Evolutionary conservation across 2,797 vertebrate species (phyloP).

Genomic region (Galaxias olidus): DNA sequence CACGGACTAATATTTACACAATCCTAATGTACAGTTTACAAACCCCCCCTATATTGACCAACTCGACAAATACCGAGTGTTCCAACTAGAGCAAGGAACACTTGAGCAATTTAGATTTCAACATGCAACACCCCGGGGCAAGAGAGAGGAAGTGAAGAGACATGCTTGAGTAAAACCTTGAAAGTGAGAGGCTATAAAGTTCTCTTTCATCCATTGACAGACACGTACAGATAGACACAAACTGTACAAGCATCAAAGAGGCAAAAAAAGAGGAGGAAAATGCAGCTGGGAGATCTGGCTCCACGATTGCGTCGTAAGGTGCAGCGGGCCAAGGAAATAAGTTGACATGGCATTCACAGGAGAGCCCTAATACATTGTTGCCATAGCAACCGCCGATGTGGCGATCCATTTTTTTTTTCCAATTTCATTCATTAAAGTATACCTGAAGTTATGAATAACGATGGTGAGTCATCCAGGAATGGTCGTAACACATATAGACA

Average conservation of each 20-base stretch:
- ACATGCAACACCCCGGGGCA: background rate
- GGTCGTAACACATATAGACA: too few species aligned
- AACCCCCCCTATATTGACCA: background rate
- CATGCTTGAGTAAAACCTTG: conserved; percentile 28
- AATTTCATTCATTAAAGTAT: too few species aligned
- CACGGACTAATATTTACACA: too few species aligned
- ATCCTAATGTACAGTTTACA: background rate
- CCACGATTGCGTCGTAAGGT: background rate
- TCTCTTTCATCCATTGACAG: conserved; percentile 33
- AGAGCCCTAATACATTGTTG: background rate
- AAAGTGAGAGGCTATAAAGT: conserved; percentile 24
- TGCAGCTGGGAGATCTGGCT: background rate
- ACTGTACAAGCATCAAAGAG: conserved; percentile 17
- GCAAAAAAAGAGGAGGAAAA: background rate
- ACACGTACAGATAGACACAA: conserved; percentile 37
- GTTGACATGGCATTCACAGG: conserved; percentile 39
- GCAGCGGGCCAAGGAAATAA: conserved; percentile 2
- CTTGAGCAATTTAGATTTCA: conserved; percentile 14
- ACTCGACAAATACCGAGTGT: background rate
- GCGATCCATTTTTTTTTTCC: background rate
- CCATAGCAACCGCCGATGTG: background rate
- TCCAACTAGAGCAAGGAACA: background rate
- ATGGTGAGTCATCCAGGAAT: background rate
- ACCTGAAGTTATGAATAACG: background rate
- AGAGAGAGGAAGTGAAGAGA: conserved; percentile 15